phyloP scores from a whole-genome alignment of 2,888 invertebrate species.

The Macroteleia sp. region DNA sequence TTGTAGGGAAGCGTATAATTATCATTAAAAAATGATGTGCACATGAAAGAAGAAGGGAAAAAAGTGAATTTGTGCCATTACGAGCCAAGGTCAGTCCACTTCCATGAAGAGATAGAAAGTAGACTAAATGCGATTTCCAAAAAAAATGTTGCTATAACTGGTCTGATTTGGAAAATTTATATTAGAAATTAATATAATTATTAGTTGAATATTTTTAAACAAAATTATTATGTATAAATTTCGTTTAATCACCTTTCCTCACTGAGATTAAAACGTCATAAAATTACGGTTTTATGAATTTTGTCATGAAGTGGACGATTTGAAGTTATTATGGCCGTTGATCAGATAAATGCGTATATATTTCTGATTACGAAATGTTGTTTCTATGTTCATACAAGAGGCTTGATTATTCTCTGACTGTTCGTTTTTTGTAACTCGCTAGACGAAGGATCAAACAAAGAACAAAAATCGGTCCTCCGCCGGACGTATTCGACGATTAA shows the following conservation, averaged over 20 bases:
- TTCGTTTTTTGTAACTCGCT: slow-evolving; percentile 13
- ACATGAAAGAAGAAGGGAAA: background rate
- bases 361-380: slow-evolving; percentile 28
- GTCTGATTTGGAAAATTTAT: too few relatives aligned
- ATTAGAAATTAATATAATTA: too few relatives aligned
- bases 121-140: slow-evolving; percentile 1
- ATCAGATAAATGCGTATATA: slow-evolving; percentile 12
- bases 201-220: too few relatives aligned
- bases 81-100: background rate
- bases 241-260: too few relatives aligned
- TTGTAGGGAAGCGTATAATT: background rate
- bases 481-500: too few relatives aligned
- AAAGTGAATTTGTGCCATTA: background rate
- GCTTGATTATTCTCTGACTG: background rate
- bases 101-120: slow-evolving; percentile 15
- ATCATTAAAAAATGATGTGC: background rate
- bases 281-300: background rate
- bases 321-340: slow-evolving; percentile 8
- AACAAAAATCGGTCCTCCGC: slow-evolving; percentile 8
- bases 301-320: background rate
- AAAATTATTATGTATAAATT: too few relatives aligned
- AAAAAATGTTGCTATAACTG: too few relatives aligned
- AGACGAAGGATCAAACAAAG: slow-evolving; percentile 11
- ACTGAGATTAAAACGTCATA: background rate
- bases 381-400: slow-evolving; percentile 13